phyloP scores from a whole-genome alignment of 2,113 vertebrate genomes.

The Sterrhoptilus dennistouni region DNA sequence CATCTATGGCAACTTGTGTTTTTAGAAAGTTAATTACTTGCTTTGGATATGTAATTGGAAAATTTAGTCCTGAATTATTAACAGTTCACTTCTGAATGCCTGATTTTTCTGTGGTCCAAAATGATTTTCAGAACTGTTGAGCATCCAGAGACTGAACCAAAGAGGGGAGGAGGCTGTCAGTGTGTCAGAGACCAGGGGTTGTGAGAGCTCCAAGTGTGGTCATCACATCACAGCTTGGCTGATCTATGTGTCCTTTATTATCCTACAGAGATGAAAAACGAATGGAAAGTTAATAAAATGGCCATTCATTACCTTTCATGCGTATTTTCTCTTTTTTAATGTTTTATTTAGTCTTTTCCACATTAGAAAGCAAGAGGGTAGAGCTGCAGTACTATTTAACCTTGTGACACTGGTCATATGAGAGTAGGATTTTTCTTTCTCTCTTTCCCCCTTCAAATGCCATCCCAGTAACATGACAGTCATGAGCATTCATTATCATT shows the following conservation, averaged over 20 bases:
- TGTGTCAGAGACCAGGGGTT: not conserved
- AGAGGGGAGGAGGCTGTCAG: not conserved
- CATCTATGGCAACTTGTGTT: constrained; percentile 1
- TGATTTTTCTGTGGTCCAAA: not conserved
- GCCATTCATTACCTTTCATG: constrained; percentile 5
- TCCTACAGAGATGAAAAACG: not conserved
- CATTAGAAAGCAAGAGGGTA: not conserved
- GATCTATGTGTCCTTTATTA: constrained; percentile 37
- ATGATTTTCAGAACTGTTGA: not conserved
- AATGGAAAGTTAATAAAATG: constrained; percentile 42
- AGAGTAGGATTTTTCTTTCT: not conserved
- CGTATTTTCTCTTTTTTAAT: constrained; percentile 3
- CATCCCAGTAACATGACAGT: not conserved
- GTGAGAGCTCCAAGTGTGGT: not conserved
- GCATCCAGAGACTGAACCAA: not conserved
- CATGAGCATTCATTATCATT: constrained; percentile 30
- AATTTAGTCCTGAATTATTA: not conserved
- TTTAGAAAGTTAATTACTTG: constrained; percentile 35
- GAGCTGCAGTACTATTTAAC: constrained; percentile 15
- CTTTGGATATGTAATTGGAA: constrained; percentile 10
- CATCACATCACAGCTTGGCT: not conserved
- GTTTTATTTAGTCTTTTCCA: constrained; percentile 36
- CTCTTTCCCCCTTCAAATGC: not conserved
- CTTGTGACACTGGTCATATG: not conserved
- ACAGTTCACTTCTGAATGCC: not conserved